These are phyloP conservation scores for Melieria crassipennis DNA, from an alignment of 2,888 invertebrate species.

Conservation along the genomic window DNA sequence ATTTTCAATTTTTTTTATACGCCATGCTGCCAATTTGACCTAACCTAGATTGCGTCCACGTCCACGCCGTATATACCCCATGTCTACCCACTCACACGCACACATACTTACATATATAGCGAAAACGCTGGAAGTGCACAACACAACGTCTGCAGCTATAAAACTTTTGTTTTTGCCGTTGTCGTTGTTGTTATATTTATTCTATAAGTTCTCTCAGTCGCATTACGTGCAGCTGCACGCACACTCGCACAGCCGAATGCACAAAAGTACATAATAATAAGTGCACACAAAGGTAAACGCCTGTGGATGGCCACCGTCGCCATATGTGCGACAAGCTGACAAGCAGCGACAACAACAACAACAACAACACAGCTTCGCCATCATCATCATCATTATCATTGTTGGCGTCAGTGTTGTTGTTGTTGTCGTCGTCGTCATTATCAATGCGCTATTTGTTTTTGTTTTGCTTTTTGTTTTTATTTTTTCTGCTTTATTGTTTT, in stretches of 20 bases:
- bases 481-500: too few species aligned
- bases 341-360: too few species aligned
- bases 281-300: not conserved
- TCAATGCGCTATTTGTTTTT: too few species aligned
- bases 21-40: slow-evolving; percentile 7
- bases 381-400: too few species aligned
- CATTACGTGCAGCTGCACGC: not conserved
- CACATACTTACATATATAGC: not conserved
- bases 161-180: not conserved
- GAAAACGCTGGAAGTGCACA: not conserved
- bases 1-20: not conserved
- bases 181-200: not conserved
- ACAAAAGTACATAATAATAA: not conserved
- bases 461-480: too few species aligned
- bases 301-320: slow-evolving; percentile 7
- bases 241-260: not conserved
- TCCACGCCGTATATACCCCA: not conserved
- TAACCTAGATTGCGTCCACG: slow-evolving; percentile 29
- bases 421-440: too few species aligned
- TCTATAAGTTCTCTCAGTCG: not conserved
- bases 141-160: not conserved
- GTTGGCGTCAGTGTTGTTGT: too few species aligned
- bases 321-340: too few species aligned
- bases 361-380: too few species aligned
- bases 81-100: not conserved